Evolutionary conservation across 2,113 vertebrate genomes (phyloP).

Genomic region (Apteryx mantelli): DNA sequence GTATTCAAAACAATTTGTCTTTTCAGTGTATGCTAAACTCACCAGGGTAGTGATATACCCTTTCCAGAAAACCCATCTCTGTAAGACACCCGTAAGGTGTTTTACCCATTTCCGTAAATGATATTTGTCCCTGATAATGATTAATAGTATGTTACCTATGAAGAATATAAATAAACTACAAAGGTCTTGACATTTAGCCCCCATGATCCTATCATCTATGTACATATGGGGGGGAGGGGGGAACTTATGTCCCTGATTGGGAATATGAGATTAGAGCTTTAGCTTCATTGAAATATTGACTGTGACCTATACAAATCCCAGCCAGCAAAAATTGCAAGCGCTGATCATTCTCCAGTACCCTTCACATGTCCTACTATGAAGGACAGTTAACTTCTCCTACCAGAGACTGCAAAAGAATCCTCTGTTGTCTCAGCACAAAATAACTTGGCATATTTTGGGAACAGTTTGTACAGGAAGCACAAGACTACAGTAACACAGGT

Average conservation of each 20-base stretch:
- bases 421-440: neutral
- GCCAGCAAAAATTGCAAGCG: neutral
- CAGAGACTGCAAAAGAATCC: neutral
- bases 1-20: neutral
- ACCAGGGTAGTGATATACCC: neutral
- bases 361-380: neutral
- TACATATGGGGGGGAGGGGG: neutral
- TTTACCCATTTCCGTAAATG: neutral
- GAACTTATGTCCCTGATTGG: neutral
- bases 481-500: neutral
- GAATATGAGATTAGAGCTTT: neutral
- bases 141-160: neutral
- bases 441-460: neutral
- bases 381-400: neutral
- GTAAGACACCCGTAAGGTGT: neutral
- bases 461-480: neutral
- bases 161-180: neutral
- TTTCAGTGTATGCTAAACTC: neutral
- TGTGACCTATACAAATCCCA: neutral
- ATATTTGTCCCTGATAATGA: neutral
- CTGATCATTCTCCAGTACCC: neutral
- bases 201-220: neutral
- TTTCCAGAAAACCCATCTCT: neutral
- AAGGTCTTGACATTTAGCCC: neutral
- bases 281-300: neutral